phyloP scores from a whole-genome alignment of 2,888 invertebrate species.

The Notodonta dromedarius region DNA sequence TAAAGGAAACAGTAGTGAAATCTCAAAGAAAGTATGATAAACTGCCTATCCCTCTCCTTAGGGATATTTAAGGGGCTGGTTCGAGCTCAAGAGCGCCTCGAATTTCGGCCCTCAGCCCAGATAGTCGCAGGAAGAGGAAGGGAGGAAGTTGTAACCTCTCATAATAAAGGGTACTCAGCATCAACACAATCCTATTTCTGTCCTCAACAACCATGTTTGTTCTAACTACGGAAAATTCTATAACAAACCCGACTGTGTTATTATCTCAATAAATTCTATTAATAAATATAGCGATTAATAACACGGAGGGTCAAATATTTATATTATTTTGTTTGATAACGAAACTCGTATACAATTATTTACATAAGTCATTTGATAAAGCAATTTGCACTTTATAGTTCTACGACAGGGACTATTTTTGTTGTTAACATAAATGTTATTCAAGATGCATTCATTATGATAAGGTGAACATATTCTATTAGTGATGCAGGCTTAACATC shows the following conservation, averaged over 20 bases:
- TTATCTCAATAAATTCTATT: conserved; percentile 40
- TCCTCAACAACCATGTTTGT: not conserved
- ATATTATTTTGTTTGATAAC: conserved; percentile 35
- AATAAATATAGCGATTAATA: conserved; percentile 38
- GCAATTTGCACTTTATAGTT: conserved; percentile 15
- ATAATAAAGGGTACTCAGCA: too few relatives aligned
- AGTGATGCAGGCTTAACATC: conserved; percentile 24
- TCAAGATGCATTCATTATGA: conserved; percentile 9
- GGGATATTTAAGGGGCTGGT: too few relatives aligned
- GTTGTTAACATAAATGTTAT: not conserved
- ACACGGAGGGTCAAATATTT: conserved; percentile 40
- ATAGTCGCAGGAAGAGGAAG: too few relatives aligned
- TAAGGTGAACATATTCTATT: conserved; percentile 23
- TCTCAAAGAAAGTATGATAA: too few relatives aligned
- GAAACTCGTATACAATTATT: not conserved
- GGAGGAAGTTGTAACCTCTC: too few relatives aligned
- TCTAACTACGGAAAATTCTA: conserved; percentile 29
- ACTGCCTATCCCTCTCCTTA: too few relatives aligned
- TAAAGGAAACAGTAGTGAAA: too few relatives aligned
- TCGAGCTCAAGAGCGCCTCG: too few relatives aligned
- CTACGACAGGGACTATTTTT: conserved; percentile 9
- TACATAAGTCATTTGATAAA: not conserved
- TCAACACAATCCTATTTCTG: not conserved
- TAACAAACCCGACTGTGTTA: conserved; percentile 17
- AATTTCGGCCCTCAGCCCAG: too few relatives aligned